Base-by-base conservation (phyloP, 2,888 invertebrate species). In the Gisinianus flammeolus region DNA sequence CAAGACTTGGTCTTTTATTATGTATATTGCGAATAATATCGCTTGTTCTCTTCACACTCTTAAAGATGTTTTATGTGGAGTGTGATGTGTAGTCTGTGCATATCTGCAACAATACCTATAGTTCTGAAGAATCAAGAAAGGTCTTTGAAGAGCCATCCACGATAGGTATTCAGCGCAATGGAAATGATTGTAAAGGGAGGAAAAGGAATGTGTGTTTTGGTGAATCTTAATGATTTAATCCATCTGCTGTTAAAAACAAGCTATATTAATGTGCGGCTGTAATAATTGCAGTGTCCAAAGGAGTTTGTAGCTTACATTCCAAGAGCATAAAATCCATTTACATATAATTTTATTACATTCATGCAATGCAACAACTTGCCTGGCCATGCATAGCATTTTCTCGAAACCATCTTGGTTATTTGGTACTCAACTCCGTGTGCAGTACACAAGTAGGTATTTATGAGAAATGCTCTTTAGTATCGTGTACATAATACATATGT, bases 251-350 rank as follows among this genome's bases (percentile, higher is more conserved):
- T 44, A 44, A 19, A 19, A 19, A 44, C 19, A 44, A 19, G 19
- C 44, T 44, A 6, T 44, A 35, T 12, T n/a, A n/a, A n/a, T n/a
- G 44, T 22, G n/a, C 6, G 69, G 10, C 69, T 5, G 35, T n/a
- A 52, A 28, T 72, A 72, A 56, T 31, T 56, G 44, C 35, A 64
- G 73, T 30, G 35, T 64, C 44, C 73, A 19, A n/a, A 24, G n/a
- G 35, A 28, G 64, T 64, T 74, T 64, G 64, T 64, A 64, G 72
- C 44, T 71, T 26, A 64, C 35, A 64, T 74, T 74, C 64, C 64
- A 64, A 74, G 73, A 74, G 64, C 44, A 35, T 74, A 74, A 74
- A 74, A 74, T 74, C 64, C 73, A 74, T 62, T 74, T 62, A 66
- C 73, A 64, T 74, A 74, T 64, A 74, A 74, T 74, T 74, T 74